phyloP scores from a whole-genome alignment of 2,797 vertebrate species.

The Pagetopsis macropterus region DNA sequence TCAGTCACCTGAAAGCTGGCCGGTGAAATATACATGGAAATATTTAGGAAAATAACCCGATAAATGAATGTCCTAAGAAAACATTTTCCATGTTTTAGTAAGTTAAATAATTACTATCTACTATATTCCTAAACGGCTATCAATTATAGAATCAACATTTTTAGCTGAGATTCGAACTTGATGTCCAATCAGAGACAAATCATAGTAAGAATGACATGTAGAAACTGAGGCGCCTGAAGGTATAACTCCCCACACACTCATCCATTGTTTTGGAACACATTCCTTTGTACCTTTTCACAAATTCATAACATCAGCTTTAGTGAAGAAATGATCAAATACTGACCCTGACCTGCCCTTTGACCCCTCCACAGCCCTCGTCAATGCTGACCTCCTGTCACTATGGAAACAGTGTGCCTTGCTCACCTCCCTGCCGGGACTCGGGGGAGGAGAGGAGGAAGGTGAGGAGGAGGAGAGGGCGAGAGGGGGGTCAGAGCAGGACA shows the following conservation, averaged over 20 bases:
- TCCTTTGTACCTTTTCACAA: too few species aligned
- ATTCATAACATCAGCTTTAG: neutral
- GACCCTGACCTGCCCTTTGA: neutral
- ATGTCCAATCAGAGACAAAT: neutral
- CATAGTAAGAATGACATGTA: too few species aligned
- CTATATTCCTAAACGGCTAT: neutral
- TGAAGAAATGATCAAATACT: neutral
- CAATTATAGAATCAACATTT: neutral
- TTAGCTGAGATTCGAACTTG: neutral
- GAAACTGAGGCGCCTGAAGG: too few species aligned
- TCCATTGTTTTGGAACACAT: too few species aligned
- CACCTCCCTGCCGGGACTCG: constrained; percentile 31
- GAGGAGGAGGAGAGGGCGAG: constrained; percentile 33
- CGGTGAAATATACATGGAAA: too few species aligned
- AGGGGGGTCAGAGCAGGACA: constrained; percentile 53
- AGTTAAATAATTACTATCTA: neutral
- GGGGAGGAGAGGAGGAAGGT: constrained; percentile 33
- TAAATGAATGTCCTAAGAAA: neutral
- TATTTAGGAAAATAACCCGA: neutral
- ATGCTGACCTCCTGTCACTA: constrained; percentile 75
- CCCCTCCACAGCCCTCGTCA: constrained; percentile 67
- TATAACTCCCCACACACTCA: too few species aligned
- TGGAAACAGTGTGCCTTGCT: constrained; percentile 78
- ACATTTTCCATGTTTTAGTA: neutral
- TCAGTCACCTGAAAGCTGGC: too few species aligned